Evolutionary conservation across 2,113 vertebrate species (phyloP), one percentile per base, ranked within the genome.

Genomic region (Dicaeum eximium): DNA sequence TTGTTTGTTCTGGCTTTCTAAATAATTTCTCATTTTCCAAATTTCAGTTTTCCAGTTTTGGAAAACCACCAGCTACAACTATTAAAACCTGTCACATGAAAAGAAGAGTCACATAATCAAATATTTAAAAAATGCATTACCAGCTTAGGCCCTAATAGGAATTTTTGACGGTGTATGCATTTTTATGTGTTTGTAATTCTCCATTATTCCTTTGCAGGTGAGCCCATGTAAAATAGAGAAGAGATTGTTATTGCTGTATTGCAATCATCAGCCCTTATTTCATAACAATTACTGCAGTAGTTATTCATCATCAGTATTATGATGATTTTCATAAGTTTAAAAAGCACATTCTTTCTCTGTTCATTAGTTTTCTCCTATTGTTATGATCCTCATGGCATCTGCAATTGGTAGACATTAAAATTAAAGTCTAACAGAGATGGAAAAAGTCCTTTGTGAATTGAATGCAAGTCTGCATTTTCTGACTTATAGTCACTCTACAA

Each of bases 351-450:
- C 23, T 94, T 91, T 58, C 69, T 61, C 42, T 95, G 13, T 86
- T 92, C 38, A 44, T 84, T 51, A 74, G 33, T 47, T 91, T 93
- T 74, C 37, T 80, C 30, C 56, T 71, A 37, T 54, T 7, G 1
- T 89, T 94, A 81, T 87, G 65, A 87, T 51, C 33, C 61, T 87
- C 51, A 87, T 94, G 84, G 69, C 69, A 94, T 60, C 62, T 89
- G 8, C 18, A 74, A 84, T 74, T 87, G 45, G 64, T 74, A 78
- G 42, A 48, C 18, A 81, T 58, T 74, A 4, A 7, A 79, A 84
- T 81, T 79, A 81, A 94, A 74, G 14, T 56, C n/a, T 84, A 67
- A 89, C 21, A 62, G 51, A 72, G 56, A 74, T n/a, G 24, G 56
- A 78, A 92, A 88, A 86, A 75, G 15, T 84, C 47, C 38, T 57